phyloP scores from a whole-genome alignment of 1,140 invertebrate genomes.

The Trypoxylus dichotomus region DNA sequence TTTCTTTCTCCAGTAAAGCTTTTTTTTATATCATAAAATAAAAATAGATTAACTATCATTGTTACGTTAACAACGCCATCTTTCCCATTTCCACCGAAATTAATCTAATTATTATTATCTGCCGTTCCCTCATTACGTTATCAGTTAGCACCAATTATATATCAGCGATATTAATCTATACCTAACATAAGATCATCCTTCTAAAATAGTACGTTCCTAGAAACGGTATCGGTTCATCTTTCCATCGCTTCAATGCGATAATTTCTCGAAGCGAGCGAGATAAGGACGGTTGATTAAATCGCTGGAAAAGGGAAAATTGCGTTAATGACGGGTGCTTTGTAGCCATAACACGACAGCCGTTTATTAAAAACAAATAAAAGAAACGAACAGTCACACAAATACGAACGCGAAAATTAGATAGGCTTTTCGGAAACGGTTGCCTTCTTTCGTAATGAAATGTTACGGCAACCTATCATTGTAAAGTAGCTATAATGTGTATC shows the following conservation, averaged over 20 bases:
- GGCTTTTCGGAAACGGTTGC: not conserved
- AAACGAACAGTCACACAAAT: not conserved
- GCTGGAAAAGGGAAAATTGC: constrained; percentile 1
- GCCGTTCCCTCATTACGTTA: too few relatives aligned
- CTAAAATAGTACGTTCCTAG: too few relatives aligned
- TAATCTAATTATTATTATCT: too few relatives aligned
- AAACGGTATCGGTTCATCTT: not conserved
- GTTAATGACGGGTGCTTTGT: not conserved
- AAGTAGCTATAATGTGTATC: constrained; percentile 11
- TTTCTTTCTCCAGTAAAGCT: too few relatives aligned
- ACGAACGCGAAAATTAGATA: constrained; percentile 13
- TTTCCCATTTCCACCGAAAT: too few relatives aligned
- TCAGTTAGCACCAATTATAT: too few relatives aligned
- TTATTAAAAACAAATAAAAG: constrained; percentile 26
- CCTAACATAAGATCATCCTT: too few relatives aligned
- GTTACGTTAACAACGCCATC: too few relatives aligned
- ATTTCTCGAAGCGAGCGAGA: not conserved
- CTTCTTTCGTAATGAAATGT: constrained; percentile 15
- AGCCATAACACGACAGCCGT: not conserved
- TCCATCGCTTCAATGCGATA: not conserved
- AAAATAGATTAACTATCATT: too few relatives aligned
- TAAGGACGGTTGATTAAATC: constrained; percentile 1
- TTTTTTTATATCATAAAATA: too few relatives aligned
- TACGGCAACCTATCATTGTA: constrained; percentile 18
- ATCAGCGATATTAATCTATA: too few relatives aligned